Conservation (phyloP, 2,797 vertebrate species). For the Cottoperca gobio region DNA sequence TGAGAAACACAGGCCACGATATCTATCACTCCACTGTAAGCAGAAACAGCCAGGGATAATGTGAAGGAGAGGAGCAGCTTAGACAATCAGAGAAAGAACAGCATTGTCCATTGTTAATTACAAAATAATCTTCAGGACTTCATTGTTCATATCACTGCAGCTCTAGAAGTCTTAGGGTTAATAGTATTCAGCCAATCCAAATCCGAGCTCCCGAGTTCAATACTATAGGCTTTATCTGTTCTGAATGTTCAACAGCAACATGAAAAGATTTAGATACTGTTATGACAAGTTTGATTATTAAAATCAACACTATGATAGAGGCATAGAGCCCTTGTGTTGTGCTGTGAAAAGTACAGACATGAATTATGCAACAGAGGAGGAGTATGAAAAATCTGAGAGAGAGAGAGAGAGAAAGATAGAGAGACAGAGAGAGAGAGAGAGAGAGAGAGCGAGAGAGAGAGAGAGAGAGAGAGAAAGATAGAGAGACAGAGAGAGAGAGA, state of each 20-base stretch:
- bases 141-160: not conserved
- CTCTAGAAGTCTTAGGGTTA: constrained; percentile 1
- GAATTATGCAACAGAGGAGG: constrained; percentile 67
- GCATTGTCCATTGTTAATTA: not conserved
- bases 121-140: constrained; percentile 10
- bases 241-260: constrained; percentile 34
- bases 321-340: constrained; percentile 30
- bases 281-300: constrained; percentile 52
- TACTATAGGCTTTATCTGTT: constrained; percentile 16
- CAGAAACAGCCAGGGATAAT: not conserved
- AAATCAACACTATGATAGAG: constrained; percentile 43
- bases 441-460: constrained; percentile 18
- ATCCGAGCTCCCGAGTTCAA: not conserved
- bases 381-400: constrained; percentile 45
- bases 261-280: constrained; percentile 32
- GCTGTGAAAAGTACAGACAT: constrained; percentile 50
- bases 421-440: constrained; percentile 11
- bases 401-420: too few relatives aligned
- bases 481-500: constrained; percentile 18
- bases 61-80: not conserved
- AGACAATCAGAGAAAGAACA: not conserved
- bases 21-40: not conserved
- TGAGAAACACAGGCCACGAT: not conserved
- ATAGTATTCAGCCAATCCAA: constrained; percentile 9
- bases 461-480: constrained; percentile 20